Base-by-base conservation (phyloP, 2,113 vertebrate species). In the Euleptes europaea region DNA sequence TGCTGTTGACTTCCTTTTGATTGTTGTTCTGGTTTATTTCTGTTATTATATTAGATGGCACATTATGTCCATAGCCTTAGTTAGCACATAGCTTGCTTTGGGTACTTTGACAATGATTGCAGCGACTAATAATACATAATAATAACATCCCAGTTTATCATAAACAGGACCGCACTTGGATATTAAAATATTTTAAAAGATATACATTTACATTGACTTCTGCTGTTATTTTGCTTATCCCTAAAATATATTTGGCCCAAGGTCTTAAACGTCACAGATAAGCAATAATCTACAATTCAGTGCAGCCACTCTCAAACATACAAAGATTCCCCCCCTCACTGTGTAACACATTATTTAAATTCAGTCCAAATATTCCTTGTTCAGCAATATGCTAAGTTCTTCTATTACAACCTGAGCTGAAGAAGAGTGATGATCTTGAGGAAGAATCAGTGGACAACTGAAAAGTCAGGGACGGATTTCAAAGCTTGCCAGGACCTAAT, bases 301-400 rank as follows among this genome's bases (percentile, higher is more conserved):
- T 63, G 31, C 44, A 72, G 40, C 83, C 65, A 90, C 84, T 51
- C 8, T 86, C 54, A 54, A 86, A 90, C 72, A 82, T 86, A 47
- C 19, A 86, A 69, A 90, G 49, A 60, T 93, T 93, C 85, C 81
- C 38, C 19, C 60, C 75, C n/a, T 74, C 79, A 74, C 47, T 85
- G 12, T 35, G 85, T 89, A 67, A 88, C 57, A 91, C 83, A 15
- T 88, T 86, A 93, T 92, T 93, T 94, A 92, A 93, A 90, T 85
- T 90, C 73, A 87, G 87, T 74, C 74, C 60, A 86, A 87, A 65
- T 88, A 75, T 83, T 80, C 84, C 74, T 92, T 90, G 74, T 79
- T 92, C 83, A 88, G 88, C 88, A 89, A 82, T 90, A 92, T 94
- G 85, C 76, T 90, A 86, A 92, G 89, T 65, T 57, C 14, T 83